Base-by-base conservation (phyloP, 2,797 vertebrate species). In the Sebastes itinus region DNA sequence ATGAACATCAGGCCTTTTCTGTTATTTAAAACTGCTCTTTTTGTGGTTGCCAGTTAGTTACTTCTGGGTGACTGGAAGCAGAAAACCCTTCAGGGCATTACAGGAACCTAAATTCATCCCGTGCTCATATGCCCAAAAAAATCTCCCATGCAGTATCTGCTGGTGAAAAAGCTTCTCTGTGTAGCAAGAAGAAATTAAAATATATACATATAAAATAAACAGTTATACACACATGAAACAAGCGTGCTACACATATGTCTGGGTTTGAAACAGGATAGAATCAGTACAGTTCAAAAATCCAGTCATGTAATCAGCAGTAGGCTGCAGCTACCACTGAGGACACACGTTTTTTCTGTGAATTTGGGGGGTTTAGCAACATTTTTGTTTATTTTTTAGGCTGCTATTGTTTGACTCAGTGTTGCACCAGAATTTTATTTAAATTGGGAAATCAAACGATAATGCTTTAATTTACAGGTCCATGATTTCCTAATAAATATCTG, bases 11-110 rank as follows among this genome's bases (percentile, higher is more conserved):
- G 81, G 66, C 83, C 6, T 68, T 62, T 75, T 86, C 33, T 81
- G 82, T 81, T 89, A 88, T 86, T 61, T 73, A 82, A 89, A 88
- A 89, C 81, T 75, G 82, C 49, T 75, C 70, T 85, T 84, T 90
- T 79, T 89, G 84, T 80, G 42, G 78, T 82, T 87, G 81, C 84
- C 90, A 90, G 87, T 81, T 46, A 4, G 72, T 92, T 92, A 90
- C 82, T 90, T 93, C 91, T 89, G 88, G 84, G 59, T 92, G 90
- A 91, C 75, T 88, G 80, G 76, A 88, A 63, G 81, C 80, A 87
- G 79, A 87, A 84, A 89, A 79, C 28, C 78, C 88, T 86, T 90
- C 38, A n/a, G 92, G 92, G 75, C 81, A 79, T 89, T 70, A 81
- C 70, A 81, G 75, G 77, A 90, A 89, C 77, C 80, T 83, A 79